Evolutionary conservation across 2,113 vertebrate species (phyloP).

Genomic region (Grantiella picta): DNA sequence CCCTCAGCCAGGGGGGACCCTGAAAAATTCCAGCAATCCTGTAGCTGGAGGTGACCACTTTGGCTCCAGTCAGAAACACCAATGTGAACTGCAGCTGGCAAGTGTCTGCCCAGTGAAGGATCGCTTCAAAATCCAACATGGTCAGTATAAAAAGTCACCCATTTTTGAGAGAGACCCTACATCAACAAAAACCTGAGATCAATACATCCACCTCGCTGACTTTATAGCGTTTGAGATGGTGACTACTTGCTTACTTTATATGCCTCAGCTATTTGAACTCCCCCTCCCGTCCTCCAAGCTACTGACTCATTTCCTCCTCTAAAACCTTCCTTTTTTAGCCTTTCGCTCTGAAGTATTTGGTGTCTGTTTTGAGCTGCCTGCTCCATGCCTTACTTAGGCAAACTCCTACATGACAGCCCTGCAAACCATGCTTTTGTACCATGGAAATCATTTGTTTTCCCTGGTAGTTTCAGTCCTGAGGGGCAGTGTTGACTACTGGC

Average conservation of each 20-base stretch:
- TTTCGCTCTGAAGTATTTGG: background rate
- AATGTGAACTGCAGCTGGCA: accelerated
- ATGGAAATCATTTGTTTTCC: background rate
- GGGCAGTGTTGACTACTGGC: background rate
- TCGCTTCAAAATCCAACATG: background rate
- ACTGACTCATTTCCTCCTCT: slow-evolving; percentile 74
- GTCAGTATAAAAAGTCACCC: background rate
- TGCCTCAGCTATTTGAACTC: slow-evolving; percentile 60
- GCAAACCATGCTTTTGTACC: slow-evolving; percentile 10
- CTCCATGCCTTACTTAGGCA: slow-evolving; percentile 52
- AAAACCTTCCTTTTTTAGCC: slow-evolving; percentile 55
- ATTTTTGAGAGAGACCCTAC: background rate
- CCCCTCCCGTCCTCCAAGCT: slow-evolving; percentile 44
- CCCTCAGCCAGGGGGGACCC: background rate
- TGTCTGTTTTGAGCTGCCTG: background rate
- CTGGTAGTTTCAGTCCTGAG: background rate
- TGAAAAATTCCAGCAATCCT: background rate
- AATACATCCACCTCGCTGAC: background rate
- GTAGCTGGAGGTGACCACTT: background rate
- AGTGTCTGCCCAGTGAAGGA: background rate
- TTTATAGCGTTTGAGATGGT: slow-evolving; percentile 6
- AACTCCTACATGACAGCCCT: slow-evolving; percentile 28
- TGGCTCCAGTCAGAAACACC: background rate
- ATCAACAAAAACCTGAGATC: background rate
- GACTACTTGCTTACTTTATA: slow-evolving; percentile 43